Evolutionary conservation across 2,888 invertebrate genomes (phyloP).

Genomic region (Dysmachus trigonus): DNA sequence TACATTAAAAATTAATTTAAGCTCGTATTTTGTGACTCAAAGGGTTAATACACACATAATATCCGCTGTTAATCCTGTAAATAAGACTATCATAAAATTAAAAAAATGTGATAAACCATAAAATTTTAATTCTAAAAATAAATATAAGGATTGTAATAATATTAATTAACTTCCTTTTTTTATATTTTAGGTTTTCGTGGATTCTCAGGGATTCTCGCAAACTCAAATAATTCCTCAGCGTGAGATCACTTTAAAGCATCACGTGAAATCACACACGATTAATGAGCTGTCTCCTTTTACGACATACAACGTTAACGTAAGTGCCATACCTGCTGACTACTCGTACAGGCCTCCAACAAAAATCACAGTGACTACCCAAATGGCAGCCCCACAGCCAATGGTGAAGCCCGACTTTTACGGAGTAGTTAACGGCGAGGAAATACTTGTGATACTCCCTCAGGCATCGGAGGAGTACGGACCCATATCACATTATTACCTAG

Average conservation of each 20-base stretch:
- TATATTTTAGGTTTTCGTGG: conserved; percentile 76
- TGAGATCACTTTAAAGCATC: conserved; percentile 77
- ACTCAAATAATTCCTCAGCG: conserved; percentile 81
- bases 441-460: conserved; percentile 91
- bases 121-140: too few relatives aligned
- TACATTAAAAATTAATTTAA: too few relatives aligned
- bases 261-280: conserved; percentile 77
- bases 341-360: conserved; percentile 89
- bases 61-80: too few relatives aligned
- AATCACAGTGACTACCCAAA: conserved; percentile 93
- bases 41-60: too few relatives aligned
- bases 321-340: conserved; percentile 85
- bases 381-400: conserved; percentile 96
- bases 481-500: conserved; percentile 94
- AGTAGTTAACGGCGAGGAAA: conserved; percentile 85
- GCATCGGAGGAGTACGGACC: conserved; percentile 98
- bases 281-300: conserved; percentile 92
- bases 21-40: too few relatives aligned
- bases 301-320: conserved; percentile 92
- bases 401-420: conserved; percentile 94
- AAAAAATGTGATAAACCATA: too few relatives aligned
- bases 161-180: not conserved
- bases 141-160: too few relatives aligned
- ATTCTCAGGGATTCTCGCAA: conserved; percentile 92
- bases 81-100: too few relatives aligned